Evolutionary conservation across 2,888 invertebrate species (phyloP).

Genomic region (Xylophagus ater): DNA sequence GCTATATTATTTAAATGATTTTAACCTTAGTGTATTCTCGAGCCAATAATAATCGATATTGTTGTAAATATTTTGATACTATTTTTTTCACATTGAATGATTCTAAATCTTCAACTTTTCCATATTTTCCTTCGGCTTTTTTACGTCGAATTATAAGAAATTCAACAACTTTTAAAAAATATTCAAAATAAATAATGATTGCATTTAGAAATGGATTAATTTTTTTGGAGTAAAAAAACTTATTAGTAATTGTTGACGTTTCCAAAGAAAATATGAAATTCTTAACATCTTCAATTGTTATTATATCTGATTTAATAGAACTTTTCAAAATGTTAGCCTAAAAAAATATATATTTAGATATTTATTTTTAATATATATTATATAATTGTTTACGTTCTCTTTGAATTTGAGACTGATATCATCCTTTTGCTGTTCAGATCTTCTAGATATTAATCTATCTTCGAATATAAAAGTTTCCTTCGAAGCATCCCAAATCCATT

Average conservation of each 20-base stretch:
- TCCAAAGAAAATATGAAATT: conserved; percentile 31
- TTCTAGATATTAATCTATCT: too few species aligned
- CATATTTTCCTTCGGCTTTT: conserved; percentile 26
- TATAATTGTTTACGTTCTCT: not conserved
- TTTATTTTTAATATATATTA: not conserved
- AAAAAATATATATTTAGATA: not conserved
- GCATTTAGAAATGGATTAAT: conserved; percentile 30
- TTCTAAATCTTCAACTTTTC: conserved; percentile 12
- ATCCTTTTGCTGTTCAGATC: conserved; percentile 12
- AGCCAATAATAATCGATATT: conserved; percentile 33
- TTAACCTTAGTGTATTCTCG: conserved; percentile 32
- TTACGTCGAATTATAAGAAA: conserved; percentile 32
- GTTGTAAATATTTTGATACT: conserved; percentile 28
- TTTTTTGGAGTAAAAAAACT: conserved; percentile 29
- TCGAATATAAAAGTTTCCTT: conserved; percentile 24
- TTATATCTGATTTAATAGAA: conserved; percentile 26
- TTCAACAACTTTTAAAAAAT: conserved; percentile 33
- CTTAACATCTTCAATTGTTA: conserved; percentile 32
- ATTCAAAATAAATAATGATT: conserved; percentile 34
- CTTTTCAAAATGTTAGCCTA: conserved; percentile 18
- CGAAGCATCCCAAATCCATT: conserved; percentile 29
- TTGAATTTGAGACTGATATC: conserved; percentile 9
- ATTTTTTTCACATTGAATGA: conserved; percentile 28
- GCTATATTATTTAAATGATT: not conserved
- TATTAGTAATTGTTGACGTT: conserved; percentile 23